Conservation (phyloP, 2,888 invertebrate genomes). For the Myopa testacea region DNA sequence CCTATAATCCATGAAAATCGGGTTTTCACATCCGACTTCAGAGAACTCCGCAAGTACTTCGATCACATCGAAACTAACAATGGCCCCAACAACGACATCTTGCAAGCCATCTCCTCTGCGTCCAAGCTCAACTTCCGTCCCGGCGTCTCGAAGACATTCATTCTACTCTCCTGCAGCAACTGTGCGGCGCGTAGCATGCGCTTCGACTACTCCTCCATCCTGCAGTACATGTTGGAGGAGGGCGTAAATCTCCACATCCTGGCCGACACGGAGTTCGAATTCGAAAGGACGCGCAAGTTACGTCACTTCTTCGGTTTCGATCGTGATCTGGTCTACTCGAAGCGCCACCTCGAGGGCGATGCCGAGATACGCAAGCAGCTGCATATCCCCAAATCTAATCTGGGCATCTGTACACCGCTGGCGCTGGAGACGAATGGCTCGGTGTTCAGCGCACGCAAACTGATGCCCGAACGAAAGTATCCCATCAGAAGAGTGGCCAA, state of each 20-base stretch:
- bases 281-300: constrained; percentile 78
- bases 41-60: constrained; percentile 76
- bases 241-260: constrained; percentile 85
- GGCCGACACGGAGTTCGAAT: constrained; percentile 83
- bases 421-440: constrained; percentile 87
- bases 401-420: constrained; percentile 84
- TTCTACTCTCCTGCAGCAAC: constrained; percentile 83
- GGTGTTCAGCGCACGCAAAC: constrained; percentile 74
- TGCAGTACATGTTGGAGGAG: constrained; percentile 84
- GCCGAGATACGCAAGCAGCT: constrained; percentile 78
- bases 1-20: constrained; percentile 79
- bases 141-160: constrained; percentile 84
- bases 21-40: constrained; percentile 74
- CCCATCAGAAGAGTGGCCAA: constrained; percentile 74
- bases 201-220: constrained; percentile 85
- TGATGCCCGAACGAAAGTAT: constrained; percentile 72
- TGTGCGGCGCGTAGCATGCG: constrained; percentile 80
- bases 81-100: constrained; percentile 74
- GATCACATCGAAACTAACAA: constrained; percentile 74
- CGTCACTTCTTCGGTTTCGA: constrained; percentile 86
- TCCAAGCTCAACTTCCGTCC: constrained; percentile 82
- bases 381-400: constrained; percentile 78
- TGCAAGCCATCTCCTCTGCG: constrained; percentile 80
- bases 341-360: constrained; percentile 83
- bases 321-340: constrained; percentile 80